Base-by-base conservation (phyloP, 2,888 invertebrate species). In the Chymomyza amoena region DNA sequence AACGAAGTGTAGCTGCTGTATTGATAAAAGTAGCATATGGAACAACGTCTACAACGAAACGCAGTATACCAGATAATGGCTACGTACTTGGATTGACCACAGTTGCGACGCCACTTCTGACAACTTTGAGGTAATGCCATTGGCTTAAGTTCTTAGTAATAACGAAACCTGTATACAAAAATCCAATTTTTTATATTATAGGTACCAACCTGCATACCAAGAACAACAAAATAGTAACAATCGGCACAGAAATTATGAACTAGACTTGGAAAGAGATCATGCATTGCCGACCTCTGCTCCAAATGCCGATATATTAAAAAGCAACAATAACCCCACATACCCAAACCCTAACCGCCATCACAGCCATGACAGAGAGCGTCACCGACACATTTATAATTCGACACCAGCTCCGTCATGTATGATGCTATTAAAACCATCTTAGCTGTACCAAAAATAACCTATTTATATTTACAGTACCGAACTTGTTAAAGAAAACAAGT, bases 281-380 rank as follows among this genome's bases (percentile, higher is more conserved):
- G 95, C 94, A 59, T 90, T 95, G 88, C 95, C 95, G 18, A 95
- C 95, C 76, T 95, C 95, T 70, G 95, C 95, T 66, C 95, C 95
- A 71, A 95, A 95, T 84, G 95, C 95, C n/a, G 95, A 95, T 91
- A 95, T 95, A 82, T 93, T 95, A 89, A 95, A 95, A 92, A 95
- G 95, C 89, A 95, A 95, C 91, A 95, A 94, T 91, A 95, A 95
- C 90, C 95, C 95, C 74, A 94, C 95, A 69, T 95, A 95, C 91
- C 95, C 95, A 79, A 95, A 95, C 92, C 95, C 95, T 36, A 95
- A 93, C 90, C 91, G 93, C 36, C 93, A 93, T 81, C 91, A 92
- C 68, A 90, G 90, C 77, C 90, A 90, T 72, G 91, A 90, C 51
- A 82, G 91, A 57, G 90, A 90, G 67, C 83, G 91, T 10, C 90